phyloP scores from a whole-genome alignment of 2,888 invertebrate genomes.

The Agonum fuliginosum region DNA sequence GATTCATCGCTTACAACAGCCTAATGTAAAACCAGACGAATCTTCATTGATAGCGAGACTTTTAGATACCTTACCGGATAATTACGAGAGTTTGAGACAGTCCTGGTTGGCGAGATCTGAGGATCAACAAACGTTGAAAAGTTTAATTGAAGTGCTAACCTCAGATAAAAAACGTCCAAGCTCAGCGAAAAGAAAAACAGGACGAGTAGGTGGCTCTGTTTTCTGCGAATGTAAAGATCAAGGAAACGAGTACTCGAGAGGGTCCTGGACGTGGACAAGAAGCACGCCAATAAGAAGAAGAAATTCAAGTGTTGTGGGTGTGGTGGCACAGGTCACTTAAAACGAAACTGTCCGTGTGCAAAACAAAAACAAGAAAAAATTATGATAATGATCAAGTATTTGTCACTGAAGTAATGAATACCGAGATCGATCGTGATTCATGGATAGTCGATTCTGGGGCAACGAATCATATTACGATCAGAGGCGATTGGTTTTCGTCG shows the following conservation, averaged over 20 bases:
- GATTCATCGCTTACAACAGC: slow-evolving; percentile 39
- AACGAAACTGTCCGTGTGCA: slow-evolving; percentile 5
- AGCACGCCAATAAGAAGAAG: neutral
- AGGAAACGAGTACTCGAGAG: neutral
- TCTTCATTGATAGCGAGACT: slow-evolving; percentile 28
- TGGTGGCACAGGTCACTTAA: no score
- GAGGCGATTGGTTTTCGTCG: slow-evolving; percentile 48
- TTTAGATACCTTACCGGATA: slow-evolving; percentile 41
- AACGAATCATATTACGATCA: slow-evolving; percentile 31
- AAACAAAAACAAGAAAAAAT: slow-evolving; percentile 1
- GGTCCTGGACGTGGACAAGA: no score
- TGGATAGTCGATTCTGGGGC: slow-evolving; percentile 51
- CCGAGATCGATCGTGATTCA: neutral
- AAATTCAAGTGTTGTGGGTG: slow-evolving; percentile 36
- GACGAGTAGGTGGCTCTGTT: slow-evolving; percentile 44
- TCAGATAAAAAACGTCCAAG: slow-evolving; percentile 37
- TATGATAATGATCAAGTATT: neutral
- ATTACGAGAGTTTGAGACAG: slow-evolving; percentile 43
- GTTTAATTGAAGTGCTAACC: slow-evolving; percentile 41
- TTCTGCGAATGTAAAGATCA: neutral
- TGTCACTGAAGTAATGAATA: neutral
- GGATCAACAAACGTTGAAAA: slow-evolving; percentile 28
- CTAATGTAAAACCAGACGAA: slow-evolving; percentile 51
- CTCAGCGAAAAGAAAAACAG: neutral
- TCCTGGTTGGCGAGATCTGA: slow-evolving; percentile 33